Base-by-base conservation (phyloP, 2,888 invertebrate genomes). In the Agapostemon virescens region DNA sequence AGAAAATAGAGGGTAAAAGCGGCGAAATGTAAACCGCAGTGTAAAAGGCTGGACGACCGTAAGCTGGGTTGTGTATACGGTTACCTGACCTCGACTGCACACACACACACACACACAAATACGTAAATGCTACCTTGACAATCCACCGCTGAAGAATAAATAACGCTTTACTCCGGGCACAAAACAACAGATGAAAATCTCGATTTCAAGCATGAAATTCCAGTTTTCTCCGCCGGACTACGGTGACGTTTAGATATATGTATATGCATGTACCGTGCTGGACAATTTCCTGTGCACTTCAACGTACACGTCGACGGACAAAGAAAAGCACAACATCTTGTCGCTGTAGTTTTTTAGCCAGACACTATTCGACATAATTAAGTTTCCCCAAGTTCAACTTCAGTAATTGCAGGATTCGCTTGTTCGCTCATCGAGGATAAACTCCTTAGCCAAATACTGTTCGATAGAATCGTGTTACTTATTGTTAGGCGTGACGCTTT, bases 121-220 rank as follows among this genome's bases (percentile, higher is more conserved):
- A n/a, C 58, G 64, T 55, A 69, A 69, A 72, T 17, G 23, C 23
- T 72, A 70, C 36, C 69, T 69, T 76, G 72, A 69, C 68, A 72
- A 76, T 76, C 23, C 82, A 13, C 36, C 49, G 5, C 69, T 52
- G 64, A 69, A 68, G 74, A 74, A 81, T 81, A 81, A 81, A 81
- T 80, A 82, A 69, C 49, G 68, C 63, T 61, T 67, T 55, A 20
- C 6, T n/a, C 45, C 55, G 23, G 23, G 67, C 63, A 38, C 26
- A 20, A 70, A 73, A 67, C 74, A 67, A 63, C n/a, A 33, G 58
- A 74, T 40, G 69, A 70, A 79, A 67, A 63, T 71, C 67, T 26
- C 42, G 61, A 64, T 45, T 13, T 71, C 74, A 70, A 68, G 42
- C 52, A 42, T 4, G 33, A 49, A 40, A 33, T 61, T 33, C n/a